Evolutionary conservation across 2,797 vertebrate species (phyloP).

Genomic region (Spizella passerina): DNA sequence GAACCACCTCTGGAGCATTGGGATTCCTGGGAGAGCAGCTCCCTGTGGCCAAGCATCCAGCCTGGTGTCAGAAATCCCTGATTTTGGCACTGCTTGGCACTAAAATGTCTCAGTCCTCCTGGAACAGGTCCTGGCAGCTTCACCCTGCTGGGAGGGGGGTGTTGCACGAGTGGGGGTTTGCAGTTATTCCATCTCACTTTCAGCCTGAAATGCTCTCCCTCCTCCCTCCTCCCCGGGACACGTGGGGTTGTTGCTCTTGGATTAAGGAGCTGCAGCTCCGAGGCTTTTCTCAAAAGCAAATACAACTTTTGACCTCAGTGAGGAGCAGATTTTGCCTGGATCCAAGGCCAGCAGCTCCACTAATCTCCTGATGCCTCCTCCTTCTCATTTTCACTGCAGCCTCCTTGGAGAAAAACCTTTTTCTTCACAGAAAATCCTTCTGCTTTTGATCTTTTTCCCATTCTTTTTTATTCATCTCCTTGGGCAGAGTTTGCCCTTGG

Average conservation of each 20-base stretch:
- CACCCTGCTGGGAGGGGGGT: rapidly evolving
- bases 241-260: background rate
- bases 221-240: background rate
- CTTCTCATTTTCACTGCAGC: background rate
- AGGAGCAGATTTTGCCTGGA: background rate
- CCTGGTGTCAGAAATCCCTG: rapidly evolving
- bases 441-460: background rate
- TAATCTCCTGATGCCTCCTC: background rate
- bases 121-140: background rate
- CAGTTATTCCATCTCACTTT: background rate
- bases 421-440: background rate
- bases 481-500: background rate
- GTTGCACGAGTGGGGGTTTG: background rate
- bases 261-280: background rate
- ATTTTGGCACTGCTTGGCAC: rapidly evolving
- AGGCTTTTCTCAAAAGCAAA: conserved; percentile 10
- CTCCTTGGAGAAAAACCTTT: background rate
- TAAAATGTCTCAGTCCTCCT: background rate
- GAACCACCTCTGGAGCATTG: background rate
- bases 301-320: background rate
- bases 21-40: background rate
- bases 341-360: background rate
- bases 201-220: background rate
- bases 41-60: background rate
- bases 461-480: background rate